Conservation (phyloP, 2,888 invertebrate species). For the Empis livida region DNA sequence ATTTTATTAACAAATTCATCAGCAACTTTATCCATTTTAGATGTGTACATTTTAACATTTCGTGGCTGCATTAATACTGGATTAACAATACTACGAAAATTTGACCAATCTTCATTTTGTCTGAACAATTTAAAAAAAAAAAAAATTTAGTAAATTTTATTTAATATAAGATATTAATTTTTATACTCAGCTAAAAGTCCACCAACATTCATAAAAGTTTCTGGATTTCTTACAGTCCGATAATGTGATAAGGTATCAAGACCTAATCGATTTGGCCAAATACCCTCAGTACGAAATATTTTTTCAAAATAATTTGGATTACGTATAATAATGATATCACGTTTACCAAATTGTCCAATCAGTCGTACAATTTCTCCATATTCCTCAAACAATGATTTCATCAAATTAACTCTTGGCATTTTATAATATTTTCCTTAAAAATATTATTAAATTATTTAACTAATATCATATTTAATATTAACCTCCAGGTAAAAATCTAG, state of each 20-base stretch:
- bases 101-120: constrained; percentile 51
- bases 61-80: constrained; percentile 49
- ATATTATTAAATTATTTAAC: too few species aligned
- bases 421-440: constrained; percentile 13
- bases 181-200: constrained; percentile 21
- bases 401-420: too few species aligned
- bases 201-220: constrained; percentile 3
- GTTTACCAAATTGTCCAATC: constrained; percentile 27
- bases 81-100: constrained; percentile 49
- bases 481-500: constrained; percentile 19
- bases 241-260: constrained; percentile 32
- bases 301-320: constrained; percentile 39
- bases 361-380: constrained; percentile 35
- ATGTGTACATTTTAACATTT: constrained; percentile 38
- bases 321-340: constrained; percentile 33
- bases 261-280: constrained; percentile 33
- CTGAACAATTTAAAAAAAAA: constrained; percentile 22
- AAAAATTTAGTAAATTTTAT: background rate
- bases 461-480: too few species aligned
- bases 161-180: constrained; percentile 8
- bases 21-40: constrained; percentile 38
- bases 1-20: constrained; percentile 17
- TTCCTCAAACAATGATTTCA: constrained; percentile 5
- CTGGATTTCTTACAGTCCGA: constrained; percentile 16
- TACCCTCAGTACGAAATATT: constrained; percentile 37